These are phyloP conservation scores for Malacoraja senta DNA, from an alignment of 2,797 vertebrate species.

Conservation along the genomic window DNA sequence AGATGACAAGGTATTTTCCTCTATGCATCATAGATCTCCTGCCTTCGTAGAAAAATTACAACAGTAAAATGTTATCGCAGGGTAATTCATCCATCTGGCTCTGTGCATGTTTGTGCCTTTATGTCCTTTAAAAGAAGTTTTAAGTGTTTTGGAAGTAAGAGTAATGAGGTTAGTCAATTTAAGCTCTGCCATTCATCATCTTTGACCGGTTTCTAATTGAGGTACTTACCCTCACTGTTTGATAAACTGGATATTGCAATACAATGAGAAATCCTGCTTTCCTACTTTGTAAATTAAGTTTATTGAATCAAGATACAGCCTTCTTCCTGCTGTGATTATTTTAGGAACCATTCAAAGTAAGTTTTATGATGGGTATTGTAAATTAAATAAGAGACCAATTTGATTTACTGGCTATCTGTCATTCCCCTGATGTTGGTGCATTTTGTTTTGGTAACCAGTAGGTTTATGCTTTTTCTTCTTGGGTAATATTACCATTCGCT, in stretches of 20 bases:
- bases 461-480: neutral
- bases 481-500: neutral
- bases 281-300: neutral
- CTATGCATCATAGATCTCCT: neutral
- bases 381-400: neutral
- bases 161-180: neutral
- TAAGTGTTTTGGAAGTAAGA: neutral
- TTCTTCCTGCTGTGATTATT: conserved; percentile 16
- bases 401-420: conserved; percentile 13
- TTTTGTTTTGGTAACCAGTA: neutral
- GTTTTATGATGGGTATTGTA: too few relatives aligned
- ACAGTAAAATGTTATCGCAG: neutral
- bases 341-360: conserved; percentile 5
- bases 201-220: conserved; percentile 18
- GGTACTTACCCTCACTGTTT: neutral
- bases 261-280: neutral
- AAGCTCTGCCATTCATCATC: neutral
- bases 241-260: neutral
- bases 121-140: neutral
- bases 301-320: neutral
- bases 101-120: neutral
- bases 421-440: neutral
- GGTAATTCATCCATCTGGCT: neutral
- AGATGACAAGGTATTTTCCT: neutral
- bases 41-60: neutral